Evolutionary conservation across 1,140 invertebrate genomes (phyloP).

Genomic region (Heliothis virescens): DNA sequence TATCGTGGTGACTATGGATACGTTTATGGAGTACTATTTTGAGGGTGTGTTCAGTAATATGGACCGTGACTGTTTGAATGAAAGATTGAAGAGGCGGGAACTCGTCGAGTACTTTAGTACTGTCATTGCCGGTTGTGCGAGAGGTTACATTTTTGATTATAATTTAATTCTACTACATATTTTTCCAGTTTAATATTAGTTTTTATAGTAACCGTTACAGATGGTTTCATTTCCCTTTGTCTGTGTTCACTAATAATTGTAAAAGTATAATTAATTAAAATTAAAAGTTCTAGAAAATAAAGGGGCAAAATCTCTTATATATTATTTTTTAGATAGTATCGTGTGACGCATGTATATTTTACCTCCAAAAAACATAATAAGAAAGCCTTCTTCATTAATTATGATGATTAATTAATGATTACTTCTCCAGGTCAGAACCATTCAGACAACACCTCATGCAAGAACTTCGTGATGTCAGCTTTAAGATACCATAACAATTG

Average conservation of each 20-base stretch:
- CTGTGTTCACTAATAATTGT: neutral
- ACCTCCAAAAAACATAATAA: no score
- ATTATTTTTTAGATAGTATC: no score
- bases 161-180: neutral
- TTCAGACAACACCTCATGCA: slow-evolving; percentile 87
- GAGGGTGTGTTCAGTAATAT: slow-evolving; percentile 89
- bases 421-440: slow-evolving; percentile 87
- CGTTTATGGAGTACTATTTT: slow-evolving; percentile 90
- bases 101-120: slow-evolving; percentile 90
- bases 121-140: slow-evolving; percentile 89
- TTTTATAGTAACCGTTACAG: neutral
- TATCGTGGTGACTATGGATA: slow-evolving; percentile 86
- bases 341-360: no score
- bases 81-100: slow-evolving; percentile 88
- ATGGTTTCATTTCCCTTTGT: neutral
- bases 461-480: slow-evolving; percentile 88
- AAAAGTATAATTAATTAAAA: neutral
- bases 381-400: no score
- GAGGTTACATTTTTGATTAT: slow-evolving; percentile 75
- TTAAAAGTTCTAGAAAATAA: no score
- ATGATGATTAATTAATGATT: no score
- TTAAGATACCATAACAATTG: slow-evolving; percentile 88
- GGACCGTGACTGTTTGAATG: slow-evolving; percentile 88
- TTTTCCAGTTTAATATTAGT: neutral
- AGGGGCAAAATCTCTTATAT: no score